Conservation (phyloP, 2,113 vertebrate species). For the Fregetta grallaria region DNA sequence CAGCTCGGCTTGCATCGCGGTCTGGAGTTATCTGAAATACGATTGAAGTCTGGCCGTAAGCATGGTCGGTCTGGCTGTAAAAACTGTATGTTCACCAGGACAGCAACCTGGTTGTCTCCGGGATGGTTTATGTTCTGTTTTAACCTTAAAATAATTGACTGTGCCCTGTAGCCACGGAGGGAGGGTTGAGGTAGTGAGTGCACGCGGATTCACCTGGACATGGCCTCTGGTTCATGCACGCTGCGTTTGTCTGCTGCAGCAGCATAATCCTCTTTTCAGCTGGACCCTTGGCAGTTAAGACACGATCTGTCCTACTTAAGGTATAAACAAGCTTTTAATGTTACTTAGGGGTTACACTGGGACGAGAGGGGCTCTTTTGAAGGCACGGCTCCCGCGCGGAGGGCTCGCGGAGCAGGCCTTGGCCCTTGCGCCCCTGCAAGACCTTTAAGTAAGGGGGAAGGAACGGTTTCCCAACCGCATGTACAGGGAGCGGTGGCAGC, state of each 20-base stretch:
- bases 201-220: accelerated
- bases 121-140: neutral
- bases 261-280: neutral
- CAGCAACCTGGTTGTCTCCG: neutral
- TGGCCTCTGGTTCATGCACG: accelerated
- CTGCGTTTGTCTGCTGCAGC: neutral
- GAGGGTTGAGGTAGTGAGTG: neutral
- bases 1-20: accelerated
- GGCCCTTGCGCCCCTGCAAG: neutral
- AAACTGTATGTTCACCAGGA: accelerated
- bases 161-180: neutral
- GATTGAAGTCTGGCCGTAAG: neutral
- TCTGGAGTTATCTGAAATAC: accelerated
- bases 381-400: accelerated
- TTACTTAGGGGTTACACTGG: neutral
- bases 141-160: neutral
- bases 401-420: neutral
- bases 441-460: neutral
- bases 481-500: neutral
- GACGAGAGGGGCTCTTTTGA: neutral
- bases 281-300: neutral
- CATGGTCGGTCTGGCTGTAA: accelerated
- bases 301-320: neutral
- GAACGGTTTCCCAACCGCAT: accelerated
- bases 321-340: slow-evolving; percentile 1